A percentile compares a stretch with the other conserved stretches of the same genome.
phyloP scores from a whole-genome alignment of 2,797 vertebrate species.

The Thunnus albacares region DNA sequence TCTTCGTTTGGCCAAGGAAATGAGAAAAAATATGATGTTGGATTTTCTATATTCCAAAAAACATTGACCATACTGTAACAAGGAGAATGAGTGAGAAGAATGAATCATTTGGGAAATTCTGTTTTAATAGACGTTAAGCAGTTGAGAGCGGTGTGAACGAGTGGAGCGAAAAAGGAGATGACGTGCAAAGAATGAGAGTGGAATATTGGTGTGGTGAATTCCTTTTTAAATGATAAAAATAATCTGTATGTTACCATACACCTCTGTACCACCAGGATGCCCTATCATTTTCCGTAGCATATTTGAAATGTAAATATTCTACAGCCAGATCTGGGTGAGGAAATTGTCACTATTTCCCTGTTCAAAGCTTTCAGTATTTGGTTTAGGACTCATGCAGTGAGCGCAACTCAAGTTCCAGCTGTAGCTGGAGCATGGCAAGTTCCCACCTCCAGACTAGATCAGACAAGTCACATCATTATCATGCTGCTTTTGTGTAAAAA shows the following conservation, averaged over 20 bases:
- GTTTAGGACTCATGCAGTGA: slow-evolving; percentile 1
- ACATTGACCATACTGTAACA: too few relatives aligned
- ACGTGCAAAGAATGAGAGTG: not conserved
- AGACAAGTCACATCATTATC: not conserved
- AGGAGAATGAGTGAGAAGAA: too few relatives aligned
- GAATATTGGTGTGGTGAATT: not conserved
- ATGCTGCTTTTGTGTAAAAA: not conserved
- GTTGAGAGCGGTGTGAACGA: not conserved
- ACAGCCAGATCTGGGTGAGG: not conserved
- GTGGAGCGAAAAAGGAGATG: not conserved
- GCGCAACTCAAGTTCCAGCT: not conserved
- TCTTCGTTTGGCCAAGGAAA: not conserved
- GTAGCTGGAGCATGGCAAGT: not conserved
- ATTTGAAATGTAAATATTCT: slow-evolving; percentile 24
- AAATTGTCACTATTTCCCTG: not conserved
- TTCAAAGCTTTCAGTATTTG: not conserved
- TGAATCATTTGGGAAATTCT: not conserved
- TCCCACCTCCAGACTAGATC: not conserved
- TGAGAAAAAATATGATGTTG: not conserved
- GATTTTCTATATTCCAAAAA: too few relatives aligned
- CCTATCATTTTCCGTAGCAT: not conserved
- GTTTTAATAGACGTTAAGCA: too few relatives aligned
- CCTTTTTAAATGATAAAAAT: not conserved
- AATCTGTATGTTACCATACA: not conserved
- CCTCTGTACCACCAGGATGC: not conserved